Conservation (phyloP, 2,888 invertebrate genomes). For the Agelastica alni region DNA sequence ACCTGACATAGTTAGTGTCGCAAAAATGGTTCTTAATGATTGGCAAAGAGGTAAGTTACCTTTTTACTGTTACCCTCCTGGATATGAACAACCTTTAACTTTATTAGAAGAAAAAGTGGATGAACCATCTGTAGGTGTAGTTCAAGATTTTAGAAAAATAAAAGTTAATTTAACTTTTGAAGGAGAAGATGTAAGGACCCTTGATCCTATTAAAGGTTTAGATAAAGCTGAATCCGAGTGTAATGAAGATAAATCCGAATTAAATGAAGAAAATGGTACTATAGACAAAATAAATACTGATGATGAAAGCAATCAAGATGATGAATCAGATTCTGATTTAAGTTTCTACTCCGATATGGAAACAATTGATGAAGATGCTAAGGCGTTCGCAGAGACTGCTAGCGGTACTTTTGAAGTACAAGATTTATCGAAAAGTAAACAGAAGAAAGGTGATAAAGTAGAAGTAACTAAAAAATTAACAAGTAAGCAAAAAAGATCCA, state of each 20-base stretch:
- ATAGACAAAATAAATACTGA: constrained; percentile 23
- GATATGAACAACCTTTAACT: constrained; percentile 72
- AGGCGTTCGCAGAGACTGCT: constrained; percentile 46
- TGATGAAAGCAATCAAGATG: constrained; percentile 34
- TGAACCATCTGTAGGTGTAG: constrained; percentile 59
- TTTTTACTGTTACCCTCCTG: constrained; percentile 88
- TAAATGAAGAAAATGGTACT: constrained; percentile 36
- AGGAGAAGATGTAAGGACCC: constrained; percentile 63
- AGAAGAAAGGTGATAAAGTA: constrained; percentile 40
- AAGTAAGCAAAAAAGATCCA: constrained; percentile 75
- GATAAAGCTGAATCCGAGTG: constrained; percentile 45
- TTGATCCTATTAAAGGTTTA: constrained; percentile 56
- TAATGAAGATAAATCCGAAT: constrained; percentile 55
- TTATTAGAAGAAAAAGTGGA: constrained; percentile 39
- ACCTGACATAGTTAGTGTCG: constrained; percentile 85
- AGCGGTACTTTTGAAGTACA: constrained; percentile 60
- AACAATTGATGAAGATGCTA: constrained; percentile 61
- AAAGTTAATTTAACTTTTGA: constrained; percentile 63
- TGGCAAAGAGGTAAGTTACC: constrained; percentile 98
- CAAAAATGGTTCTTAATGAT: constrained; percentile 96
- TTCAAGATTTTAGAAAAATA: constrained; percentile 85
- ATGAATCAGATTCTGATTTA: constrained; percentile 64
- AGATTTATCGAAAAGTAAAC: constrained; percentile 41
- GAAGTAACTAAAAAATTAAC: constrained; percentile 63
- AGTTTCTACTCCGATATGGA: constrained; percentile 73